These are phyloP conservation scores for Aphyosemion australe DNA, from an alignment of 2,113 vertebrate species.

Conservation along the genomic window DNA sequence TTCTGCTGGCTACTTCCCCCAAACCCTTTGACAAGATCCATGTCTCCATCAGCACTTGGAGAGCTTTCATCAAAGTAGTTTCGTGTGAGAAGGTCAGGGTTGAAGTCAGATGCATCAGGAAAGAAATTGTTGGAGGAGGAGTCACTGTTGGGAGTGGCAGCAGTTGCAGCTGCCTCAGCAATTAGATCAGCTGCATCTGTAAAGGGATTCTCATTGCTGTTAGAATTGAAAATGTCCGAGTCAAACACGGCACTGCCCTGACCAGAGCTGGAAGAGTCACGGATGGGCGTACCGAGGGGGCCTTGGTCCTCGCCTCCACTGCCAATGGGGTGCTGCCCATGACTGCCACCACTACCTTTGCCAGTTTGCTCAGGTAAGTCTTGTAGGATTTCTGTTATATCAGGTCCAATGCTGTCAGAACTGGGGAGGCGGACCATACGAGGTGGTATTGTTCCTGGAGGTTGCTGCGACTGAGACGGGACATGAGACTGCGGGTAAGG, in stretches of 20 bases:
- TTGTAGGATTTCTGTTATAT: constrained; percentile 95
- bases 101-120: constrained; percentile 92
- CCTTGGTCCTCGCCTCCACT: constrained; percentile 87
- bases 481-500: constrained; percentile 76
- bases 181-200: constrained; percentile 94
- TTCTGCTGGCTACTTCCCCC: constrained; percentile 81
- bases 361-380: constrained; percentile 95
- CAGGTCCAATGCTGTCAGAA: constrained; percentile 94
- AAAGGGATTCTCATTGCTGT: constrained; percentile 92
- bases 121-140: constrained; percentile 94
- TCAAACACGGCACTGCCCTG: constrained; percentile 96
- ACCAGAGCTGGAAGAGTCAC: constrained; percentile 95
- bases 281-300: constrained; percentile 90
- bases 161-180: constrained; percentile 88
- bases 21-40: constrained; percentile 93
- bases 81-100: constrained; percentile 92
- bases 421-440: constrained; percentile 94
- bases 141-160: constrained; percentile 91
- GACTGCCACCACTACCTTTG: constrained; percentile 79
- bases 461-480: constrained; percentile 75
- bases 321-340: constrained; percentile 75
- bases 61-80: constrained; percentile 95
- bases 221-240: constrained; percentile 92
- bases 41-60: constrained; percentile 91
- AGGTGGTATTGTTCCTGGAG: constrained; percentile 81